These are phyloP conservation scores for Nannoperca australis DNA, from an alignment of 2,797 vertebrate genomes.

Conservation along the genomic window DNA sequence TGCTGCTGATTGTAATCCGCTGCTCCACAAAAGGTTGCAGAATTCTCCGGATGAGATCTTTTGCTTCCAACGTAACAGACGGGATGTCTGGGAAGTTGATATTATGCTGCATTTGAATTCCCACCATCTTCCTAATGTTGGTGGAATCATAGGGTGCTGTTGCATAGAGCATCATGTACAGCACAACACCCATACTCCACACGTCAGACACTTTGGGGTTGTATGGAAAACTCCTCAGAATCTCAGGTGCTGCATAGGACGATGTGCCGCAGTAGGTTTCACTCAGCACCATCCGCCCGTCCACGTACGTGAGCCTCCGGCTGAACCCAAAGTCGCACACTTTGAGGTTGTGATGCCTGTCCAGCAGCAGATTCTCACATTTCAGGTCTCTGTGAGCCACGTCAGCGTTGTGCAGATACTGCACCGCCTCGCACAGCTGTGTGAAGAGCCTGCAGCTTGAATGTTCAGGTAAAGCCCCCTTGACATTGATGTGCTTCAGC, in stretches of 20 bases:
- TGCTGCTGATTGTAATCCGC: slow-evolving; percentile 13
- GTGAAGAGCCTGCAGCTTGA: slow-evolving; percentile 24
- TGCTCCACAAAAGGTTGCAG: slow-evolving; percentile 38
- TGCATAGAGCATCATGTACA: slow-evolving; percentile 43
- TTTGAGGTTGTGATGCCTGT: slow-evolving; percentile 28
- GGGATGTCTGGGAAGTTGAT: slow-evolving; percentile 4
- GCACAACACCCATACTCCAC: slow-evolving; percentile 56
- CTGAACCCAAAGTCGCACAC: slow-evolving; percentile 60
- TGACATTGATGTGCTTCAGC: slow-evolving; percentile 1
- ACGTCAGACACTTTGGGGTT: slow-evolving; percentile 45
- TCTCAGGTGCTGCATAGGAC: slow-evolving; percentile 38
- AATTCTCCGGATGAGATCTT: slow-evolving; percentile 28
- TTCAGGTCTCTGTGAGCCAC: slow-evolving; percentile 54
- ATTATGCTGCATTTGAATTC: not conserved
- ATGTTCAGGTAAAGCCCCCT: slow-evolving; percentile 4
- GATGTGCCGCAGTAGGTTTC: slow-evolving; percentile 45
- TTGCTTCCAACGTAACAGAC: slow-evolving; percentile 7
- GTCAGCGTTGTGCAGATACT: slow-evolving; percentile 44
- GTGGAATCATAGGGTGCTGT: slow-evolving; percentile 6
- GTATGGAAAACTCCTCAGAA: slow-evolving; percentile 29
- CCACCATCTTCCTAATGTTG: not conserved
- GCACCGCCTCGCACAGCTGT: slow-evolving; percentile 46
- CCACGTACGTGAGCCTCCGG: slow-evolving; percentile 16
- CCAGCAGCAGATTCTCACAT: slow-evolving; percentile 57
- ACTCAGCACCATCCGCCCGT: slow-evolving; percentile 19